These are phyloP conservation scores for Globia sparganii DNA, from an alignment of 2,888 invertebrate genomes.

Conservation along the genomic window DNA sequence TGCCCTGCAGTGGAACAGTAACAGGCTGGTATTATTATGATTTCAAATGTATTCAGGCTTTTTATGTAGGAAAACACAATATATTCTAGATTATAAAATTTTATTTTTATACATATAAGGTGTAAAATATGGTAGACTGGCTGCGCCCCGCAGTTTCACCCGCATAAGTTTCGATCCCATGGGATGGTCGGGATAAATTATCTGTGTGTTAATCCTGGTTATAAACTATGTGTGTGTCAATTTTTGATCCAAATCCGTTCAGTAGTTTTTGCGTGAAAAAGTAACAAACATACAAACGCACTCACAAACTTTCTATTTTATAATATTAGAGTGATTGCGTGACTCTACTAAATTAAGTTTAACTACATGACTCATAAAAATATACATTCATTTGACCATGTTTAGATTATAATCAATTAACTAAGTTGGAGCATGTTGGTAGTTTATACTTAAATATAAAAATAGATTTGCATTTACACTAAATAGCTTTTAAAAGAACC, in stretches of 20 bases:
- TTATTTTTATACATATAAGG: background rate
- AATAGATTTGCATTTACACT: conserved; percentile 52
- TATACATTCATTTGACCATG: background rate
- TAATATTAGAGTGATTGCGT: too few relatives aligned
- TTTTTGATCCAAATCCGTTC: too few relatives aligned
- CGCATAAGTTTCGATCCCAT: too few relatives aligned
- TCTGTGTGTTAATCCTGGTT: too few relatives aligned
- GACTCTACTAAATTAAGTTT: background rate
- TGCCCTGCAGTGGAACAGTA: too few relatives aligned
- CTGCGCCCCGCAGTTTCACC: too few relatives aligned
- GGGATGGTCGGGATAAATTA: too few relatives aligned
- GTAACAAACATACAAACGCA: too few relatives aligned
- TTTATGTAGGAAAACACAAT: background rate
- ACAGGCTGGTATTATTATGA: background rate
- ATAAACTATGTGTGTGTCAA: too few relatives aligned
- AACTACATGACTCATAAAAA: conserved; percentile 3
- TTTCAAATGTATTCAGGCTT: background rate
- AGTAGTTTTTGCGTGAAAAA: too few relatives aligned
- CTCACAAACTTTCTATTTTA: too few relatives aligned
- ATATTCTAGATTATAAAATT: background rate
- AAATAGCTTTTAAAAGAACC: conserved; percentile 41
- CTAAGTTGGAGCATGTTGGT: conserved; percentile 5
- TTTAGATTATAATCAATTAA: conserved; percentile 11
- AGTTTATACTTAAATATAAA: conserved; percentile 4
- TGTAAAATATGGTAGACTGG: background rate